Evolutionary conservation across 2,797 vertebrate genomes (phyloP).

Genomic region (Gymnocypris eckloni): DNA sequence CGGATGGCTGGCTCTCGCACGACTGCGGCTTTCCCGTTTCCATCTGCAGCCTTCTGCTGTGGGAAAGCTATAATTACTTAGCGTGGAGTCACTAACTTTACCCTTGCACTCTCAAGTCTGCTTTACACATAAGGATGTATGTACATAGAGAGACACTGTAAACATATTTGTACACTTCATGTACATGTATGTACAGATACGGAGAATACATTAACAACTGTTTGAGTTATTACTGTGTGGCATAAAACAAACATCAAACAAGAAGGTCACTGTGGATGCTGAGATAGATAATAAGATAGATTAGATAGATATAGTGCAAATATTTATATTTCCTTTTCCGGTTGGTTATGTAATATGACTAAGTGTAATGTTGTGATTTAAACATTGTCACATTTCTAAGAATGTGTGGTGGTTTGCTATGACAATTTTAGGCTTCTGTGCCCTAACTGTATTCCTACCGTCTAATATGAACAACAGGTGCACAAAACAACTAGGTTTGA

Average conservation of each 20-base stretch:
- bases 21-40: conserved; percentile 54
- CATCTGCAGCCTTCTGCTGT: conserved; percentile 51
- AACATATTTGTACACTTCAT: not conserved
- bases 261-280: not conserved
- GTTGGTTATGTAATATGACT: not conserved
- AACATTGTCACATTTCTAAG: conserved; percentile 5
- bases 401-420: not conserved
- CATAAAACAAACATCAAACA: not conserved
- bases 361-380: not conserved
- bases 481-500: conserved; percentile 7
- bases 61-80: conserved; percentile 59
- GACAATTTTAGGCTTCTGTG: not conserved
- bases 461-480: conserved; percentile 1
- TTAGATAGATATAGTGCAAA: not conserved
- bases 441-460: not conserved
- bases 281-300: not conserved
- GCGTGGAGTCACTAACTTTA: conserved; percentile 43
- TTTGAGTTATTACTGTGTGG: not conserved
- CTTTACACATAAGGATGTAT: conserved; percentile 11
- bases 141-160: not conserved
- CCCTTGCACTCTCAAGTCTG: conserved; percentile 17
- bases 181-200: not conserved
- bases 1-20: conserved; percentile 33
- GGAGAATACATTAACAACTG: not conserved
- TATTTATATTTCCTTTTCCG: not conserved